Evolutionary conservation across 30 jellyfish, hydroid and myxozoan species (phyloP), one percentile per base, ranked within the genome.

Genomic region (Sanderia malayensis): DNA sequence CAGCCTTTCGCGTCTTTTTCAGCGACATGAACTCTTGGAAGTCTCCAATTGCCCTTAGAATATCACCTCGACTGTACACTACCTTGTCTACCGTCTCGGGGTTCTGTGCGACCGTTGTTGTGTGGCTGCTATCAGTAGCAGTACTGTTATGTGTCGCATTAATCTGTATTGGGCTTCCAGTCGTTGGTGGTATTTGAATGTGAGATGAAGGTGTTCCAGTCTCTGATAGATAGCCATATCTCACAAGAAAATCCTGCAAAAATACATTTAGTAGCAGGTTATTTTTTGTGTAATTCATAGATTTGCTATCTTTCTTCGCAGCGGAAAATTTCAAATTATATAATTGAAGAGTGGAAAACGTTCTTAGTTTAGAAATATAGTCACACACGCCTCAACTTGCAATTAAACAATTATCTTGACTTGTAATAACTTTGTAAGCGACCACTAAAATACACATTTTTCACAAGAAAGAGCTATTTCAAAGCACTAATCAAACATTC

Each of bases 11-110:
- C 73, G 96, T 76, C 79, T 52, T 69, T 65, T 79, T 77, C 30
- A 86, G 62, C 41, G 87, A 31, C 96, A 86, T 86, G 68, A 63
- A 70, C 4, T 63, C 86, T 64, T 86, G 96, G 72, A 65, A 86
- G 33, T 86, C 93, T 25, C 81, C 83, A 23, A 86, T 33, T 30
- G 93, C 96, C 23, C 93, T 30, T 10, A 78, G 82, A 45, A 86
- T 77, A 46, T 86, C 88, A 0, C 84, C 82, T 7, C 80, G 28
- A 8, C 28, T 57, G 71, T 86, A 86, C 0, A 11, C 0, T 17
- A 63, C 15, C 31, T 65, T 23, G 28, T 47, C 44, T n/a, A 66
- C 46, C 18, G 71, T 34, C 27, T 47, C 83, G 28, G 70, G 84
- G 67, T 33, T 59, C 27, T 75, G 10, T 26, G 76, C 77, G 24